Base-by-base conservation (phyloP, 2,888 invertebrate species). In the Opisthograptis luteolata region DNA sequence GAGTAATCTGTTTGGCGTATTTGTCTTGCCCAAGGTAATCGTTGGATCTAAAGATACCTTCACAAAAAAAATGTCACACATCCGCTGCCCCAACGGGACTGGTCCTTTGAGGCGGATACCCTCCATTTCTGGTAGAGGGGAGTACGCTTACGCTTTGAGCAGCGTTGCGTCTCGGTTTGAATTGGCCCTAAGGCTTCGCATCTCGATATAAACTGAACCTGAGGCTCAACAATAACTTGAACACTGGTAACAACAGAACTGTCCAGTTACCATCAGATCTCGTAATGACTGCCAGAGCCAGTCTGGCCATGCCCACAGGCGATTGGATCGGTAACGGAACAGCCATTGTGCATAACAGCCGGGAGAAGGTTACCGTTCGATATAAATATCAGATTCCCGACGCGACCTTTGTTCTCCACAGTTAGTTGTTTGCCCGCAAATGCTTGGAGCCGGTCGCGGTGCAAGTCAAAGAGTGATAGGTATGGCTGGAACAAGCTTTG, bases 341-440 rank as follows among this genome's bases (percentile, higher is more conserved):
- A 14, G 31, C 10, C 2, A 19, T 24, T 15, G 31, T 17, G 28
- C 19, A 24, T 14, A 7, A 9, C 31, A 9, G 12, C 10, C 32
- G 8, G 24, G n/a, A 8, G 30, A 32, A 31, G 32, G 32, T 19
- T 32, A 25, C 25, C 10, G 35, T 17, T 13, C 2, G 12, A 12
- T 2, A 35, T 27, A 39, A 42, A 34, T 32, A 42, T 42, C 32
- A 31, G 42, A 25, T 42, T 34, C 25, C 25, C 22, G 32, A 17
- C 37, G 24, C 14, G 37, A 39, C 37, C 37, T 39, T 39, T 39
- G 27, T 39, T 28, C n/a, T n/a, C 27, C 27, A 15, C 36, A 24
- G 24, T 36, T 36, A 36, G 17, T 39, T 39, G 28, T 17, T 39
- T 4, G 24, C 14, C 9, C 6, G 12, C 15, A 28, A 27, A 27